Conservation (phyloP, 1,140 invertebrate species). For the Helicoverpa armigera region DNA sequence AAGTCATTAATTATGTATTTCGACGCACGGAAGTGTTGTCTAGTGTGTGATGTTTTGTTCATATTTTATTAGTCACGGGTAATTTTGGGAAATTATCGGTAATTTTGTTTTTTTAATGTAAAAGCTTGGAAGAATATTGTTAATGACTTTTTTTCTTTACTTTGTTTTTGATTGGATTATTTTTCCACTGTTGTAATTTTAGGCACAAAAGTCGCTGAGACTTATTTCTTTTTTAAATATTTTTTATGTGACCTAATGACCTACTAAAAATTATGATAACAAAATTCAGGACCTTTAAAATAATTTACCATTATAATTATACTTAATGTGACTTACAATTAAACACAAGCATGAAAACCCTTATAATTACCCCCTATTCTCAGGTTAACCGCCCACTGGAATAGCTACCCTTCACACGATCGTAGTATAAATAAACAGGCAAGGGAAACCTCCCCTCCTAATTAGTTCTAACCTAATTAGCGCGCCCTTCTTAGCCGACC, state of each 20-base stretch:
- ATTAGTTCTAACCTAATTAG: conserved; percentile 65
- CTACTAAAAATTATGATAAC: too few species aligned
- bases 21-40: neutral
- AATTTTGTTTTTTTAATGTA: neutral
- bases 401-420: conserved; percentile 45
- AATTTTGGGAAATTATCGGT: neutral
- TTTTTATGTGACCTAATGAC: too few species aligned
- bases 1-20: conserved; percentile 32
- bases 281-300: too few species aligned
- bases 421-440: conserved; percentile 52
- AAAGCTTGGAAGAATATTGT: neutral
- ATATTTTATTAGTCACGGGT: neutral
- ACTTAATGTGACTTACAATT: too few species aligned
- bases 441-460: conserved; percentile 55
- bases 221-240: too few species aligned
- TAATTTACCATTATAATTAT: too few species aligned
- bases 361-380: conserved; percentile 12
- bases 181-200: too few species aligned
- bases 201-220: too few species aligned
- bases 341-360: neutral
- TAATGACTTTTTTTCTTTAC: too few species aligned
- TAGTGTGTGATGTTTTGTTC: neutral
- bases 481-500: conserved; percentile 53
- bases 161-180: too few species aligned
- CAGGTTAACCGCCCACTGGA: conserved; percentile 35